phyloP scores from a whole-genome alignment of 1,140 invertebrate genomes.

The Bombyx mandarina region DNA sequence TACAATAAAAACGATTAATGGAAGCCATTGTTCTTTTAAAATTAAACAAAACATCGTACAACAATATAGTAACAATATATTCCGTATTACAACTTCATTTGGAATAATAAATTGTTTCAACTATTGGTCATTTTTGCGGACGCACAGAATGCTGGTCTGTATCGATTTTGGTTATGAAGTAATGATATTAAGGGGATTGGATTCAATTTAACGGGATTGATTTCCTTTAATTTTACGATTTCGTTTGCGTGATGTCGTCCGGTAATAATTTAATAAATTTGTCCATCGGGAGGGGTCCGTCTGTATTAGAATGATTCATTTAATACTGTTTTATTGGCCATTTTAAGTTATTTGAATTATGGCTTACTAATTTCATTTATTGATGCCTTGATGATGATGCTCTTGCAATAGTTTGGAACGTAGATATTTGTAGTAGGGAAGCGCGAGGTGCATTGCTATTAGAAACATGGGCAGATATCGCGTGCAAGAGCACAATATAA shows the following conservation, averaged over 20 bases:
- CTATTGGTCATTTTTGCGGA: no score
- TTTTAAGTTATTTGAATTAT: constrained; percentile 25
- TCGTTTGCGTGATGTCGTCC: constrained; percentile 66
- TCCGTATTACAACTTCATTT: no score
- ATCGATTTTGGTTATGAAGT: constrained; percentile 19
- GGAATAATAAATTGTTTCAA: no score
- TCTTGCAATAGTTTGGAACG: background rate
- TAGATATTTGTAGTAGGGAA: no score
- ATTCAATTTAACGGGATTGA: constrained; percentile 62
- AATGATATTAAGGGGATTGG: constrained; percentile 40
- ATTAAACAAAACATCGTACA: no score
- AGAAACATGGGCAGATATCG: constrained; percentile 50
- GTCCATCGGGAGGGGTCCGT: constrained; percentile 57
- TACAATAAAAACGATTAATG: no score
- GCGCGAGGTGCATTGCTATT: constrained; percentile 14
- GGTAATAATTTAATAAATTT: constrained; percentile 66
- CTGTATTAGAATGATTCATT: constrained; percentile 54
- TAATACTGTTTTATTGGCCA: constrained; percentile 45
- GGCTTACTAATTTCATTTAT: constrained; percentile 11
- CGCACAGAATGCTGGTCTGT: constrained; percentile 14
- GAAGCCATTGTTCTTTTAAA: no score
- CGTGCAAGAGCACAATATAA: constrained; percentile 60
- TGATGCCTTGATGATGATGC: background rate
- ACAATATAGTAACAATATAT: no score
- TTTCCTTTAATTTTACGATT: constrained; percentile 66